phyloP scores from a whole-genome alignment of 2,888 invertebrate species.

The Clunio marinus region DNA sequence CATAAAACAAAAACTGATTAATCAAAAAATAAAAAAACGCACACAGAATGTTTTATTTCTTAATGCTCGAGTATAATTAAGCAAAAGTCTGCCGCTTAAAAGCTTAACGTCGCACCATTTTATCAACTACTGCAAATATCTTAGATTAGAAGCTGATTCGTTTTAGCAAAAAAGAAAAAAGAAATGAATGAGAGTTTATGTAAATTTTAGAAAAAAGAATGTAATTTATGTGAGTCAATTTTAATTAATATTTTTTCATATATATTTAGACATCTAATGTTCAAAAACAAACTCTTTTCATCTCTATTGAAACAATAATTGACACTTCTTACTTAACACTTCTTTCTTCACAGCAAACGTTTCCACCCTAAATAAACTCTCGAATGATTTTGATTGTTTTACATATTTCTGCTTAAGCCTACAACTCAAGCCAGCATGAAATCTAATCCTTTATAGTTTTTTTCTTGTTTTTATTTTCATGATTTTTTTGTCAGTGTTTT shows the following conservation, averaged over 20 bases:
- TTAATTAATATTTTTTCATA: too few species aligned
- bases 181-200: too few species aligned
- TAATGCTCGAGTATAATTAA: neutral
- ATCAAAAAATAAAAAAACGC: constrained; percentile 7
- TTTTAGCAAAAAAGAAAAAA: constrained; percentile 7
- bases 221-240: constrained; percentile 25
- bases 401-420: constrained; percentile 13
- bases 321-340: neutral
- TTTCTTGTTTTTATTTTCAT: too few species aligned
- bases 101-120: constrained; percentile 28
- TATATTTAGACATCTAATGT: too few species aligned
- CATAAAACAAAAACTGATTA: neutral
- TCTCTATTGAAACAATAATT: too few species aligned
- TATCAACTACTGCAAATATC: constrained; percentile 26
- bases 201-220: constrained; percentile 25
- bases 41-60: too few species aligned
- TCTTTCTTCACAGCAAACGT: neutral
- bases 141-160: constrained; percentile 36
- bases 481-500: neutral
- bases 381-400: too few species aligned
- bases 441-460: constrained; percentile 35
- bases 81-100: constrained; percentile 25
- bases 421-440: constrained; percentile 31
- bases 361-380: neutral
- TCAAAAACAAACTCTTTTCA: too few species aligned